A percentile compares a stretch with the other conserved stretches of the same genome.
Evolutionary conservation across 2,888 invertebrate genomes (phyloP).

Genomic region (Mesorhabditis sp.): DNA sequence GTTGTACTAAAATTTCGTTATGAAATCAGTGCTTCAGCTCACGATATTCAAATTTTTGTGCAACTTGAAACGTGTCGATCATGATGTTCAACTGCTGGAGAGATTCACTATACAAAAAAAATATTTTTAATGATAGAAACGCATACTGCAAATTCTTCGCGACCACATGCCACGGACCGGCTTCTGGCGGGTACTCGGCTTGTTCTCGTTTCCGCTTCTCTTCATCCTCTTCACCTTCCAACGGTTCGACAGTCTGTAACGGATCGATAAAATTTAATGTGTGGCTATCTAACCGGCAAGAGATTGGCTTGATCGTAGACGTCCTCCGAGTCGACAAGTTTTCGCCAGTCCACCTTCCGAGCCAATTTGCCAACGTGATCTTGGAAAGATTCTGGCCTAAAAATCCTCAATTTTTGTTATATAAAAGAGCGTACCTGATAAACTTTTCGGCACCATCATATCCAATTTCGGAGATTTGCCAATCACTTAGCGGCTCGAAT

Average conservation of each 20-base stretch:
- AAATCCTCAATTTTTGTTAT: constrained; percentile 7
- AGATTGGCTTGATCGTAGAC: constrained; percentile 25
- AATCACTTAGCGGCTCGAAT: constrained; percentile 35
- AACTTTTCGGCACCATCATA: constrained; percentile 52
- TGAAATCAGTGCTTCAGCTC: too few species aligned
- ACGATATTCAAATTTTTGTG: background rate
- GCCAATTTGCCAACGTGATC: constrained; percentile 45
- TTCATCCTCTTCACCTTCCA: constrained; percentile 13
- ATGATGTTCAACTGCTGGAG: constrained; percentile 29
- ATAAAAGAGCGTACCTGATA: constrained; percentile 27
- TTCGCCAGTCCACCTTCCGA: constrained; percentile 44
- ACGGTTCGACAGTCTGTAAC: background rate
- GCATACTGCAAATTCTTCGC: constrained; percentile 52
- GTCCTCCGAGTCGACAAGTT: constrained; percentile 34
- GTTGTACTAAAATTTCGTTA: constrained; percentile 3
- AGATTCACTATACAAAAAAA: constrained; percentile 23
- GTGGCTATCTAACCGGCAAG: background rate
- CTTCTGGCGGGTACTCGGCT: constrained; percentile 38
- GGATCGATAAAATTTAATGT: background rate
- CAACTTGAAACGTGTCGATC: constrained; percentile 1
- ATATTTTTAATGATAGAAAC: background rate
- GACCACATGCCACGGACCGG: constrained; percentile 55
- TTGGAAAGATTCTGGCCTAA: constrained; percentile 44
- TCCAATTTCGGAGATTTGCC: constrained; percentile 50
- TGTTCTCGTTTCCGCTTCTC: constrained; percentile 11